Evolutionary conservation across 2,888 invertebrate genomes (phyloP).

Genomic region (Subacronicta megacephala): DNA sequence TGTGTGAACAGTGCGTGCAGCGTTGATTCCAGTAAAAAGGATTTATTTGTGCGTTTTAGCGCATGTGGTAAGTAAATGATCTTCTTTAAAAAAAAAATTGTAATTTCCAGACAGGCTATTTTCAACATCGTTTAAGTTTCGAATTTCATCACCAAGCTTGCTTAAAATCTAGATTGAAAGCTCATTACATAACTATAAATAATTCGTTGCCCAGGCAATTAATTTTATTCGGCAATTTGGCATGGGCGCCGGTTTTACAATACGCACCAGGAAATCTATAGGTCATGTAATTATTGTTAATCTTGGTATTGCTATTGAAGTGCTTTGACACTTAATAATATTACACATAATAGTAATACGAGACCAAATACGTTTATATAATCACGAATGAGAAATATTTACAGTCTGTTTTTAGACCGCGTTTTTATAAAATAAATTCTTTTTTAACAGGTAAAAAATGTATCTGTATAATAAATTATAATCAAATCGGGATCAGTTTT

Average conservation of each 20-base stretch:
- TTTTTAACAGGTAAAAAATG: too few species aligned
- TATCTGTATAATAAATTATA: too few species aligned
- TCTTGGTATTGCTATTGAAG: constrained; percentile 35
- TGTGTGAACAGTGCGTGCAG: constrained; percentile 84
- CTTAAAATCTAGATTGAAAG: constrained; percentile 25
- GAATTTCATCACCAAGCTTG: constrained; percentile 4
- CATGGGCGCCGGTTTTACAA: constrained; percentile 52
- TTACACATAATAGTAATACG: too few species aligned
- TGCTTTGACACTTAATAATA: constrained; percentile 38
- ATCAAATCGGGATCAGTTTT: too few species aligned
- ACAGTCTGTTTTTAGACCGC: too few species aligned
- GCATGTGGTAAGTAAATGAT: constrained; percentile 73
- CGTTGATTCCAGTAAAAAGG: constrained; percentile 68
- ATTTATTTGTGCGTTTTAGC: constrained; percentile 67
- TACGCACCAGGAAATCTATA: constrained; percentile 47
- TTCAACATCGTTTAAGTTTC: neutral
- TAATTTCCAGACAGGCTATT: neutral
- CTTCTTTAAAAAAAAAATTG: too few species aligned
- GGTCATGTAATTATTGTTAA: constrained; percentile 43
- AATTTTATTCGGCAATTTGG: constrained; percentile 61
- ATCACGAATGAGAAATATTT: too few species aligned
- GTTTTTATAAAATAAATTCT: too few species aligned
- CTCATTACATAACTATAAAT: constrained; percentile 56
- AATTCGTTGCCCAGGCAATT: constrained; percentile 58
- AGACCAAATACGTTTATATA: too few species aligned